Evolutionary conservation across 2,797 vertebrate genomes (phyloP), one percentile per base, ranked within the genome.

Genomic region (Trichosurus vulpecula): DNA sequence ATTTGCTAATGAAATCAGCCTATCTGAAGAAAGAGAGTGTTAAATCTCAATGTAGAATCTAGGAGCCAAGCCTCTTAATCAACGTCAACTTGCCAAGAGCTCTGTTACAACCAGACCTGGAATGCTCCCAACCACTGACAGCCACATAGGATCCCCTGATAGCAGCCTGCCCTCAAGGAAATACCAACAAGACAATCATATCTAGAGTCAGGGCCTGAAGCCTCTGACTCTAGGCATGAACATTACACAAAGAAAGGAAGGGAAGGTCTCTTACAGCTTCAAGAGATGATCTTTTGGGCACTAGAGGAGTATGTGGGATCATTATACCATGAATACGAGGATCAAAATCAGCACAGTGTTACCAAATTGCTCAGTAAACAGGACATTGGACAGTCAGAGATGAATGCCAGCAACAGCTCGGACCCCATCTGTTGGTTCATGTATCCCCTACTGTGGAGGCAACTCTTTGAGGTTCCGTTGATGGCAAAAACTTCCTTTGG

Each of bases 1-100:
- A 95, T 91, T 93, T 93, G 91, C n/a, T 95, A 96, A 61, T 91
- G 91, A 95, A 93, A 92, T 51, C 47, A 90, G 74, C 74, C 74
- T 95, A 92, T 97, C 61, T 90, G 8, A 27, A 22, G 74, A 41
- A 27, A 29, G 2, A 47, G 2, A 81, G 25, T 81, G 41, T 9
- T 81, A 22, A 47, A 22, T 41, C 22, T 47, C 2, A 81, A 25
- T 27, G 2, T 81, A 25, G 41, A 81, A 81, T 47, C 41, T 27
- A 47, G 41, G 22, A 81, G 74, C 74, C 74, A 47, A 81, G 41
- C 41, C 41, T 81, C 41, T 47, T 81, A 74, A 81, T 27, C 13
- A 3, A 81, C 25, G 41, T 47, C n/a, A 47, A 27, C 41, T 81
- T 81, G 19, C 41, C 74, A 81, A 81, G 8, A 19, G 41, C 41